These are phyloP conservation scores for Mus musculus DNA, from an alignment of 2,113 vertebrate species.

Conservation along the genomic window DNA sequence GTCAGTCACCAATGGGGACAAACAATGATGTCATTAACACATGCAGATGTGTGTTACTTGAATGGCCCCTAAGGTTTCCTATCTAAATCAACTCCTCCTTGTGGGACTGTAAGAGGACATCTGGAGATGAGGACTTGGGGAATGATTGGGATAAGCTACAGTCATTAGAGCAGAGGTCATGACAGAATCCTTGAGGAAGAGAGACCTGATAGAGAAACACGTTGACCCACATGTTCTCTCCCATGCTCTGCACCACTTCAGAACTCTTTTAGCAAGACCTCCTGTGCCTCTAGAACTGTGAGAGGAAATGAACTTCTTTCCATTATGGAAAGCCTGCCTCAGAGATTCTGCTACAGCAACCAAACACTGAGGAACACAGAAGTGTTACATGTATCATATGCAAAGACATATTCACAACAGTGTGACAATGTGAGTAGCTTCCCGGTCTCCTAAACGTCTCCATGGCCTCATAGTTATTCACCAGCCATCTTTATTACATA, in stretches of 20 bases:
- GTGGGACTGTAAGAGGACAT: background rate
- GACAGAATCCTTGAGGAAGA: background rate
- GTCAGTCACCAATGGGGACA: background rate
- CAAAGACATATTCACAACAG: background rate
- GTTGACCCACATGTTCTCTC: background rate
- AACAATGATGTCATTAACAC: background rate
- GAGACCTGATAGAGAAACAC: background rate
- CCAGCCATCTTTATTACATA: background rate
- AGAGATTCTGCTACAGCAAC: background rate
- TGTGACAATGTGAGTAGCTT: background rate
- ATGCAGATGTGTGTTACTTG: background rate
- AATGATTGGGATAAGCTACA: background rate
- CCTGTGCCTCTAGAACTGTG: background rate
- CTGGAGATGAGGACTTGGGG: background rate
- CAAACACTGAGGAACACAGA: background rate
- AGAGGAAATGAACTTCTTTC: background rate
- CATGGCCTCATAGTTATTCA: background rate
- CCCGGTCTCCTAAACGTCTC: background rate
- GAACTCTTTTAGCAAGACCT: background rate
- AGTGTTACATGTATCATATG: background rate
- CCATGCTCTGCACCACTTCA: background rate
- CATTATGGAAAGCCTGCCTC: background rate
- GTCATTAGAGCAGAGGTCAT: background rate
- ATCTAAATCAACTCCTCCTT: background rate
- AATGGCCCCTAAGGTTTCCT: background rate